Conservation (phyloP, 2,113 vertebrate genomes). For the Tretioscincus oriximinensis region DNA sequence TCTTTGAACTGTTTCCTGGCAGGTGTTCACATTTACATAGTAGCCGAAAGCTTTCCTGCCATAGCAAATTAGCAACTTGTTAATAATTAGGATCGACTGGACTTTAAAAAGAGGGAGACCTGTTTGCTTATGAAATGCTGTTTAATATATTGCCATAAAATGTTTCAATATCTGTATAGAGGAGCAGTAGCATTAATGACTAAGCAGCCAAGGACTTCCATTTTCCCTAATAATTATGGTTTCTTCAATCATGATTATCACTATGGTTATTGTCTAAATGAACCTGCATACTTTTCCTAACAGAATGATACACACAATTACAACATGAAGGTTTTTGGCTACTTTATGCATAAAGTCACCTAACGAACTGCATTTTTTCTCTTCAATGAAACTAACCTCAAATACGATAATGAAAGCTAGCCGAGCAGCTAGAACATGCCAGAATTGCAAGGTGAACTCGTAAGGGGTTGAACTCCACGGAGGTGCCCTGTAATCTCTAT, state of each 20-base stretch:
- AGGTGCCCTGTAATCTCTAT: constrained; percentile 93
- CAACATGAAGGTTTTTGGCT: background rate
- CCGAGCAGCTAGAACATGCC: constrained; percentile 94
- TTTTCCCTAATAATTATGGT: background rate
- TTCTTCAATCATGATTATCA: too few species aligned
- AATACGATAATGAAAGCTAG: constrained; percentile 98
- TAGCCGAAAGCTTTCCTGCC: too few species aligned
- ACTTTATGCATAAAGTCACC: too few species aligned
- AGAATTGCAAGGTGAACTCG: constrained; percentile 95
- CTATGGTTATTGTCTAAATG: background rate
- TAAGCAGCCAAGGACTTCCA: background rate
- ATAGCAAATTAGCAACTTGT: too few species aligned
- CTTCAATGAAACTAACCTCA: constrained; percentile 79
- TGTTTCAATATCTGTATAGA: too few species aligned
- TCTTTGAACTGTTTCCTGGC: too few species aligned
- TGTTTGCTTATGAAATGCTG: too few species aligned
- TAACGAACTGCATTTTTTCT: background rate
- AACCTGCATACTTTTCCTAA: background rate
- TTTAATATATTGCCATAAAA: too few species aligned
- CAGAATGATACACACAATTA: background rate
- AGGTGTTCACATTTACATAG: too few species aligned
- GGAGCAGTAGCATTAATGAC: background rate
- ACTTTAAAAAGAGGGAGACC: too few species aligned
- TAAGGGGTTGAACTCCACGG: constrained; percentile 89
- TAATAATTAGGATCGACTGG: too few species aligned